A percentile compares a stretch with the other conserved stretches of the same genome.
These are phyloP conservation scores for Eumaeus atala DNA, from an alignment of 1,140 invertebrate species.

Conservation along the genomic window DNA sequence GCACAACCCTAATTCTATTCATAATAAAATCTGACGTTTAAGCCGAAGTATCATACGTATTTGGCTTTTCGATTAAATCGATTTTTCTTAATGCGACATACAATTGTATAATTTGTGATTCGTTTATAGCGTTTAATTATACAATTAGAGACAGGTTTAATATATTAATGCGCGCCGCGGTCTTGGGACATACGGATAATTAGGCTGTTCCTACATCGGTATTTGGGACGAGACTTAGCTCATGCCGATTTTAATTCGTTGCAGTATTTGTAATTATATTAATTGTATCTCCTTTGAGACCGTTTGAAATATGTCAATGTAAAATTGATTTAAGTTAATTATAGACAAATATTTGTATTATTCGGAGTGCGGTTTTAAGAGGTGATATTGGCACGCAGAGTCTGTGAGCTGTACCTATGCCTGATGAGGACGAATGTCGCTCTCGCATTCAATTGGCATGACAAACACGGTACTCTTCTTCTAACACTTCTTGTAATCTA, in stretches of 20 bases:
- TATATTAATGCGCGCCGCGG: slow-evolving; percentile 5
- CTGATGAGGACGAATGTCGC: too few species aligned
- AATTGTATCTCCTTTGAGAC: neutral
- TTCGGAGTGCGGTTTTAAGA: too few species aligned
- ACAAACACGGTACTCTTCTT: too few species aligned
- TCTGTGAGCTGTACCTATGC: too few species aligned
- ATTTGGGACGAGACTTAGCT: slow-evolving; percentile 1
- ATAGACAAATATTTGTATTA: too few species aligned
- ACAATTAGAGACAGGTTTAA: slow-evolving; percentile 20
- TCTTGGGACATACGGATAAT: slow-evolving; percentile 3
- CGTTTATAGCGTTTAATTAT: slow-evolving; percentile 61
- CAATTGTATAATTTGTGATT: slow-evolving; percentile 67
- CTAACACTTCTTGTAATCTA: too few species aligned
- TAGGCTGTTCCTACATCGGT: slow-evolving; percentile 3
- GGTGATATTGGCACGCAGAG: too few species aligned
- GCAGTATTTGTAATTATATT: slow-evolving; percentile 6
- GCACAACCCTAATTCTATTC: slow-evolving; percentile 23
- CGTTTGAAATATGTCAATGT: too few species aligned
- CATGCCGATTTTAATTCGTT: neutral
- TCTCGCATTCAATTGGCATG: too few species aligned
- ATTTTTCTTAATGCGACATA: slow-evolving; percentile 26
- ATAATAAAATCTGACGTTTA: slow-evolving; percentile 65
- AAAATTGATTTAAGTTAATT: too few species aligned
- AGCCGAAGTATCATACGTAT: slow-evolving; percentile 45
- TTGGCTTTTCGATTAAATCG: slow-evolving; percentile 63